Conservation (phyloP, 2,113 vertebrate genomes). For the Rhodinocichla rosea region DNA sequence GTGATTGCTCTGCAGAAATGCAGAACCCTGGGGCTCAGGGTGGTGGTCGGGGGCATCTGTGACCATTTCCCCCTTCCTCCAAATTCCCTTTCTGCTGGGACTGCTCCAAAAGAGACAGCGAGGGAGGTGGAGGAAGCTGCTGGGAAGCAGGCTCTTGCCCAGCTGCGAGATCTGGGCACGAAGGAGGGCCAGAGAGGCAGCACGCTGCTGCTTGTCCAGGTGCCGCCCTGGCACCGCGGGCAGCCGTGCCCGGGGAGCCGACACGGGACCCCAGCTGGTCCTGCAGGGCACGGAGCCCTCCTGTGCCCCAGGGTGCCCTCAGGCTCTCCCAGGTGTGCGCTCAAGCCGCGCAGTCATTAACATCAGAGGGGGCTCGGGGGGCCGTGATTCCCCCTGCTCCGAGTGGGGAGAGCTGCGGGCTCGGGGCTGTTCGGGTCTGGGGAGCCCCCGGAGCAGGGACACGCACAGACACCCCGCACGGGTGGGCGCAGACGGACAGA, state of each 20-base stretch:
- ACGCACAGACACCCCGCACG: not conserved
- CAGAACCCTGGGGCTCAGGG: not conserved
- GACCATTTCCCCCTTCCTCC: not conserved
- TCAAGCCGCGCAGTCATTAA: fast-evolving
- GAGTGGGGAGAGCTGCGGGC: fast-evolving
- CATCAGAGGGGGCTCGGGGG: not conserved
- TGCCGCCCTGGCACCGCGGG: fast-evolving
- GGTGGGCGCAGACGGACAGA: not conserved
- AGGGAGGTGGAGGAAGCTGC: not conserved
- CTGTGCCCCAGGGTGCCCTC: too few relatives aligned
- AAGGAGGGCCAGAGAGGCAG: not conserved
- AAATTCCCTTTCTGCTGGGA: not conserved
- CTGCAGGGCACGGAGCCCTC: not conserved
- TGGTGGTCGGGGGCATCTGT: not conserved
- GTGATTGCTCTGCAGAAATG: fast-evolving
- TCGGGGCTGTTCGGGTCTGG: not conserved
- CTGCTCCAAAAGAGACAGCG: fast-evolving
- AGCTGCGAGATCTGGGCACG: fast-evolving
- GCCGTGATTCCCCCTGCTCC: not conserved
- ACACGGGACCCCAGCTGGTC: fast-evolving
- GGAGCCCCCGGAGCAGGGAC: not conserved
- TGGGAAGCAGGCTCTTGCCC: not conserved
- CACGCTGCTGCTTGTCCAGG: fast-evolving
- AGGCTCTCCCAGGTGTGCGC: not conserved
- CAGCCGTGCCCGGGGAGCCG: not conserved